Conservation (phyloP, 2,797 vertebrate species). For the Triplophysa bombifrons region DNA sequence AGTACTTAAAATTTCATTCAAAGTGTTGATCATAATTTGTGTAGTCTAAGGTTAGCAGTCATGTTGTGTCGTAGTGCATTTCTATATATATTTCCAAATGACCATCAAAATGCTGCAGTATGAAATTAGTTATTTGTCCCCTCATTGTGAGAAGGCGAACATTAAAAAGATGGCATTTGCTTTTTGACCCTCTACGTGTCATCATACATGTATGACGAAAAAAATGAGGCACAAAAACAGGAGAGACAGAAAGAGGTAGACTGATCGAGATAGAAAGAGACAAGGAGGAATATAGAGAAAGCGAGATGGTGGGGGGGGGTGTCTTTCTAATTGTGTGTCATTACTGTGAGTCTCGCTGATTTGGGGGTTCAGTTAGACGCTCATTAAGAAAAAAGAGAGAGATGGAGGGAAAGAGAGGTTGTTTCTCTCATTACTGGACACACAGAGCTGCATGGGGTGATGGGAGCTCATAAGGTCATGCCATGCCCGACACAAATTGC, state of each 20-base stretch:
- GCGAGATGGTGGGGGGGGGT: conserved; percentile 12
- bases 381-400: conserved; percentile 34
- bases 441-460: conserved; percentile 39
- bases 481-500: conserved; percentile 38
- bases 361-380: conserved; percentile 40
- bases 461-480: conserved; percentile 46
- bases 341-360: conserved; percentile 31
- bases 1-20: background rate
- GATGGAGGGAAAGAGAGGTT: conserved; percentile 23
- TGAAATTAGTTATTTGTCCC: background rate
- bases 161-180: conserved; percentile 4
- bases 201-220: conserved; percentile 3
- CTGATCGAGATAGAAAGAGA: background rate
- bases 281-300: background rate
- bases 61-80: background rate
- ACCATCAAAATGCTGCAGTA: background rate
- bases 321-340: conserved; percentile 38
- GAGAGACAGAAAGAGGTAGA: background rate
- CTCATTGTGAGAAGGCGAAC: background rate
- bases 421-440: conserved; percentile 47
- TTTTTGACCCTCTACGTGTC: conserved; percentile 19
- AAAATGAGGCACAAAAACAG: conserved; percentile 14
- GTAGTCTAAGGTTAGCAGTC: background rate
- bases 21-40: background rate
- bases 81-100: no score